phyloP scores from a whole-genome alignment of 2,113 vertebrate species.

The Cyanoderma ruficeps region DNA sequence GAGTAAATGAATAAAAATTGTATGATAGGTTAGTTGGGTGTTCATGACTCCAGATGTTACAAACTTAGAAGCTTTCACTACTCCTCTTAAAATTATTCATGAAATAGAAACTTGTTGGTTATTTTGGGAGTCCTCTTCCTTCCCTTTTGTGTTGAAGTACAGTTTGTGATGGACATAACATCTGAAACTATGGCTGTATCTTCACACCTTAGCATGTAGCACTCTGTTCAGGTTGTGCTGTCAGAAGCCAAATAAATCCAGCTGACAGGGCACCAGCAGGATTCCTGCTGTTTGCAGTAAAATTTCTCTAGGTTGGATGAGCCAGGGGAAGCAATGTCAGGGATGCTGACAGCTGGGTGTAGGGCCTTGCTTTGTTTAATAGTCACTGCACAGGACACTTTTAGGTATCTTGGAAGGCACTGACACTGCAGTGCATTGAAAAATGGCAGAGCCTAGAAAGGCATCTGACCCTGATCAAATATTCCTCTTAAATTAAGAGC shows the following conservation, averaged over 20 bases:
- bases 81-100: not conserved
- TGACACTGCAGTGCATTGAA: not conserved
- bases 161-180: not conserved
- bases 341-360: not conserved
- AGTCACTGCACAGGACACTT: not conserved
- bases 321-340: not conserved
- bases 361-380: not conserved
- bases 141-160: not conserved
- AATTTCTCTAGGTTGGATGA: not conserved
- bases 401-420: not conserved
- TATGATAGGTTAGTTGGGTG: not conserved
- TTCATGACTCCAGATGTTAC: not conserved
- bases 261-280: not conserved
- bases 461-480: not conserved
- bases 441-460: not conserved
- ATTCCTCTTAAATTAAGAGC: not conserved
- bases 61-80: not conserved
- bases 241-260: not conserved
- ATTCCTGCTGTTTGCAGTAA: not conserved
- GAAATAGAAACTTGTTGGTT: not conserved
- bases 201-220: not conserved
- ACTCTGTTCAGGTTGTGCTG: not conserved
- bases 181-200: not conserved
- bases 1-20: conserved; percentile 13
- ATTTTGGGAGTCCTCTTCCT: not conserved